Conservation (phyloP, 1,140 invertebrate genomes). For the Sweltsa coloradensis region DNA sequence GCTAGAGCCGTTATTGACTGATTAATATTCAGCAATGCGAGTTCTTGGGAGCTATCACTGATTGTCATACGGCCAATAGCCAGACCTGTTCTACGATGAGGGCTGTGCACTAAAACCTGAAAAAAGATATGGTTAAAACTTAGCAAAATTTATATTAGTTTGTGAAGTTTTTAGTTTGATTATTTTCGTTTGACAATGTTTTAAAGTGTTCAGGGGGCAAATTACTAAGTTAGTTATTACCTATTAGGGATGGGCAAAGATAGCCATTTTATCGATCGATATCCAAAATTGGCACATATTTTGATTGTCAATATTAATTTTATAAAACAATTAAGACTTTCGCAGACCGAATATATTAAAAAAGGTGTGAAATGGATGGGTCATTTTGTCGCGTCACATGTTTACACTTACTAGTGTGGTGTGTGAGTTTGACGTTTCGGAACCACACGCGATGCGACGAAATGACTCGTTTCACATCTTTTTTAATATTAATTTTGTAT, state of each 20-base stretch:
- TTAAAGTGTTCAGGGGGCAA: slow-evolving; percentile 1
- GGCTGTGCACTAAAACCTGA: slow-evolving; percentile 75
- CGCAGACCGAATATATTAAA: too few species aligned
- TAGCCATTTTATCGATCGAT: slow-evolving; percentile 29
- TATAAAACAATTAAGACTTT: too few species aligned
- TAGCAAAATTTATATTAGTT: slow-evolving; percentile 11
- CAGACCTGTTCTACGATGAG: slow-evolving; percentile 42
- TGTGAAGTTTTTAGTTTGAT: slow-evolving; percentile 10
- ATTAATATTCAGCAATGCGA: slow-evolving; percentile 69
- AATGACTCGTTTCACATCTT: too few species aligned
- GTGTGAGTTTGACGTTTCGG: too few species aligned
- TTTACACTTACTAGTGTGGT: too few species aligned
- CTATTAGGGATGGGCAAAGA: slow-evolving; percentile 7
- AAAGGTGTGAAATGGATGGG: too few species aligned
- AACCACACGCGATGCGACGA: too few species aligned
- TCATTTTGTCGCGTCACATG: too few species aligned
- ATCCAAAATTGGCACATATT: slow-evolving; percentile 20
- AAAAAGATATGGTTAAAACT: too few species aligned
- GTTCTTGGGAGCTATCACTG: slow-evolving; percentile 46
- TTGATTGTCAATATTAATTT: neutral
- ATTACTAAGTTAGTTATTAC: neutral
- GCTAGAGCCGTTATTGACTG: slow-evolving; percentile 59
- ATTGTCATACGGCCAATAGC: slow-evolving; percentile 42
- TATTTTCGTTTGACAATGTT: neutral
- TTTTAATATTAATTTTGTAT: too few species aligned